A percentile compares a stretch with the other conserved stretches of the same genome.
phyloP scores from a whole-genome alignment of 2,888 invertebrate genomes.

The Leptopilina syphax region DNA sequence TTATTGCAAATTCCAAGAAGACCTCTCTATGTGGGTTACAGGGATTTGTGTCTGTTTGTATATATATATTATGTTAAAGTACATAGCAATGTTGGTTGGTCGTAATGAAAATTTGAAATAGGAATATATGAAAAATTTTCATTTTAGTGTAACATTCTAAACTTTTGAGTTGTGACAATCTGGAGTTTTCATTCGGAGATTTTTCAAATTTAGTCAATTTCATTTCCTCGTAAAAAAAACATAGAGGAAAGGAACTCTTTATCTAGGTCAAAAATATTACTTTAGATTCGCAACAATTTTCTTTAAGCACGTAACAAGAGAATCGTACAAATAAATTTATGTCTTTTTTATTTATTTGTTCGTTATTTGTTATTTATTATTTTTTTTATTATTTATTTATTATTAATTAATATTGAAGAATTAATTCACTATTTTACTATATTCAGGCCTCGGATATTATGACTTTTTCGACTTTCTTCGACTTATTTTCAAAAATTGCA shows the following conservation, averaged over 20 bases:
- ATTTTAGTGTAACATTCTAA: neutral
- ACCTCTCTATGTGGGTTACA: conserved; percentile 14
- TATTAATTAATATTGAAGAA: too few species aligned
- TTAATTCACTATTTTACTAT: too few species aligned
- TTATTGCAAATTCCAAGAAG: conserved; percentile 36
- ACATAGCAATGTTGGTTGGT: neutral
- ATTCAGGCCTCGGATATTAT: too few species aligned
- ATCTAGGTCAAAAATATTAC: conserved; percentile 4
- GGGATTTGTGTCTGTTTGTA: conserved; percentile 3
- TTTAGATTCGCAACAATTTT: conserved; percentile 3
- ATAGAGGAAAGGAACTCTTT: neutral
- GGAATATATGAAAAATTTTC: conserved; percentile 1
- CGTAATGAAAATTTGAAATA: conserved; percentile 17
- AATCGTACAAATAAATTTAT: neutral
- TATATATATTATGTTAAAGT: neutral
- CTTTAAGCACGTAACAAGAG: neutral
- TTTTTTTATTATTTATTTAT: too few species aligned
- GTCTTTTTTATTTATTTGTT: too few species aligned
- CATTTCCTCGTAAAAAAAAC: neutral
- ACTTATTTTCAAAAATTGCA: too few species aligned
- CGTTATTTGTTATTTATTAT: neutral
- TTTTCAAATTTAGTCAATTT: conserved; percentile 15
- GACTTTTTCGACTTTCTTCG: too few species aligned
- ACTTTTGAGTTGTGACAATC: neutral
- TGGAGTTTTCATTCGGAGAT: neutral